These are phyloP conservation scores for Anolis sagrei DNA, from an alignment of 2,113 vertebrate genomes.

Conservation along the genomic window DNA sequence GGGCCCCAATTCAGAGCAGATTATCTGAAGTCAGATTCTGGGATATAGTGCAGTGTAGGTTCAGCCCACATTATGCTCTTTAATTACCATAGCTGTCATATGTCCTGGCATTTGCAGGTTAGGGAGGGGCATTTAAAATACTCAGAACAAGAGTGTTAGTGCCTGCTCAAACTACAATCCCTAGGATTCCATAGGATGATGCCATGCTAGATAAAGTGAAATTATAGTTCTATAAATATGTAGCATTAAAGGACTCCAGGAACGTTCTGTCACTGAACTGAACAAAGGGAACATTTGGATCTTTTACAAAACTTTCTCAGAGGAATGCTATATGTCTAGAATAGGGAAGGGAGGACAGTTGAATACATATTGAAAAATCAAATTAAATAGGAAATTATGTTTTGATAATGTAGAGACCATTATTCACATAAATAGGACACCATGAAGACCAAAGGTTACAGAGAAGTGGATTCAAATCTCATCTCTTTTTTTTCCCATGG, in stretches of 20 bases:
- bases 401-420: background rate
- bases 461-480: conserved; percentile 1
- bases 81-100: no score
- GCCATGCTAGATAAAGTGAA: no score
- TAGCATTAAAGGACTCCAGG: no score
- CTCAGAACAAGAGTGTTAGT: no score
- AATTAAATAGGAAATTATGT: background rate
- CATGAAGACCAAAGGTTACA: background rate
- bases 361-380: background rate
- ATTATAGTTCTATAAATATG: background rate
- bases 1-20: no score
- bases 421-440: background rate
- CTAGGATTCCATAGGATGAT: no score
- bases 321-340: background rate
- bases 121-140: no score
- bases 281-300: background rate
- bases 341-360: background rate
- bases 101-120: no score
- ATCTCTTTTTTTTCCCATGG: background rate
- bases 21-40: no score
- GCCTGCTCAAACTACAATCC: no score
- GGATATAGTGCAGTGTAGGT: no score
- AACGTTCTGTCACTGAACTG: background rate
- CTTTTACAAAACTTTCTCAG: background rate
- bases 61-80: no score